Percentiles rank a stretch among this genome's conserved stretches.
Evolutionary conservation across 2,888 invertebrate genomes (phyloP).

Genomic region (Stratiomys singularior): DNA sequence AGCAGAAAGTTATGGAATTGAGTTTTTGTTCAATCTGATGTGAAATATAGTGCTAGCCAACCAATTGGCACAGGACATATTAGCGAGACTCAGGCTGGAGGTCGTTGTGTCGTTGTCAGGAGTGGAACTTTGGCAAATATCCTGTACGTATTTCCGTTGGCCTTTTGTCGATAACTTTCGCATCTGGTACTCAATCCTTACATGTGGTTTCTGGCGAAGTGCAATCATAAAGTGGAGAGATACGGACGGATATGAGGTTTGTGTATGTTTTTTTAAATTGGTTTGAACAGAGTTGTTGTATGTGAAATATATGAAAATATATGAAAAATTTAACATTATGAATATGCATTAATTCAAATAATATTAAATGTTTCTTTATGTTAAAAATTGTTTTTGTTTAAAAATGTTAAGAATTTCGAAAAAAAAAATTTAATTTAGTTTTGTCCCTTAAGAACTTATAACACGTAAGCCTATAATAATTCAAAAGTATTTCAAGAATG

Average conservation of each 20-base stretch:
- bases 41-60: slow-evolving; percentile 15
- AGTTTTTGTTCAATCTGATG: slow-evolving; percentile 7
- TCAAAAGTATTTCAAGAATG: too few species aligned
- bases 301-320: not conserved
- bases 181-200: slow-evolving; percentile 12
- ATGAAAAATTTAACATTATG: too few species aligned
- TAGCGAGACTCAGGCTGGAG: not conserved
- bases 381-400: too few species aligned
- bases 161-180: slow-evolving; percentile 20
- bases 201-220: slow-evolving; percentile 22
- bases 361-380: too few species aligned
- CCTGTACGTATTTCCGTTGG: slow-evolving; percentile 8
- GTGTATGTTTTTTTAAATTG: slow-evolving; percentile 15
- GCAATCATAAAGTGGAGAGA: slow-evolving; percentile 18
- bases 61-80: slow-evolving; percentile 40
- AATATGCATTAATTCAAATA: too few species aligned
- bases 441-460: too few species aligned
- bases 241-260: slow-evolving; percentile 13
- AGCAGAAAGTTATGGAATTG: slow-evolving; percentile 15
- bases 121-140: slow-evolving; percentile 25
- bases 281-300: not conserved
- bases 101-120: slow-evolving; percentile 4
- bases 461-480: too few species aligned
- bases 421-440: too few species aligned
- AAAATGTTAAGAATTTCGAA: too few species aligned